Percentiles rank a stretch among this genome's conserved stretches.
Conservation (phyloP, 2,113 vertebrate genomes). For the Lepus americanus region DNA sequence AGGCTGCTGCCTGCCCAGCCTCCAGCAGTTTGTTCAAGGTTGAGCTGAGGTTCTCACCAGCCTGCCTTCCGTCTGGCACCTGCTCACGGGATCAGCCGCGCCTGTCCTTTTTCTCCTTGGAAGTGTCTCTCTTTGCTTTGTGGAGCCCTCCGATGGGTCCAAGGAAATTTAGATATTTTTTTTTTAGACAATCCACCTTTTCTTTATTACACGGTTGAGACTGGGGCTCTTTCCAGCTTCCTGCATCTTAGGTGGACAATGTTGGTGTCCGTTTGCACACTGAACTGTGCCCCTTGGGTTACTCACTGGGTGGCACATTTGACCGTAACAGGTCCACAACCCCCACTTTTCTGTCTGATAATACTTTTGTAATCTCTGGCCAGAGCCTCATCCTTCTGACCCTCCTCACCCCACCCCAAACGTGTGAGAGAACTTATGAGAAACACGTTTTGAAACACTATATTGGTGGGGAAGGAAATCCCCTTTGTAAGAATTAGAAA, state of each 20-base stretch:
- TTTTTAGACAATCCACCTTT: background rate
- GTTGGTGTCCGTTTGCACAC: no score
- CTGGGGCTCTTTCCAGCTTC: background rate
- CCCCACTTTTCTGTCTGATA: conserved; percentile 21
- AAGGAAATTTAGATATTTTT: background rate
- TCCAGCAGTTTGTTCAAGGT: background rate
- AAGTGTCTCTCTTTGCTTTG: background rate
- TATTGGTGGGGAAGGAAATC: background rate
- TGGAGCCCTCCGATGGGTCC: background rate
- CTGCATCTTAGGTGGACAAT: background rate
- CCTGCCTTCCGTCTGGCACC: background rate
- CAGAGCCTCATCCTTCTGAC: background rate
- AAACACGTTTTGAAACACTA: background rate
- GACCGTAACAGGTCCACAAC: background rate
- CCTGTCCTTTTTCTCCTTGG: background rate
- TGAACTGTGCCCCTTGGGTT: background rate
- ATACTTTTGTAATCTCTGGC: background rate
- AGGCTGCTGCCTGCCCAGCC: background rate
- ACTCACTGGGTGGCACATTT: background rate
- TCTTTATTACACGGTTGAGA: background rate
- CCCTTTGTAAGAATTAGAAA: conserved; percentile 25
- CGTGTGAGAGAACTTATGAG: background rate
- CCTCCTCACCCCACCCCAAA: background rate
- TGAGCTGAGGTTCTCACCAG: background rate
- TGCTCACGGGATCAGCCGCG: background rate